phyloP scores from a whole-genome alignment of 1,140 invertebrate genomes.

The Pteromalus puparum region DNA sequence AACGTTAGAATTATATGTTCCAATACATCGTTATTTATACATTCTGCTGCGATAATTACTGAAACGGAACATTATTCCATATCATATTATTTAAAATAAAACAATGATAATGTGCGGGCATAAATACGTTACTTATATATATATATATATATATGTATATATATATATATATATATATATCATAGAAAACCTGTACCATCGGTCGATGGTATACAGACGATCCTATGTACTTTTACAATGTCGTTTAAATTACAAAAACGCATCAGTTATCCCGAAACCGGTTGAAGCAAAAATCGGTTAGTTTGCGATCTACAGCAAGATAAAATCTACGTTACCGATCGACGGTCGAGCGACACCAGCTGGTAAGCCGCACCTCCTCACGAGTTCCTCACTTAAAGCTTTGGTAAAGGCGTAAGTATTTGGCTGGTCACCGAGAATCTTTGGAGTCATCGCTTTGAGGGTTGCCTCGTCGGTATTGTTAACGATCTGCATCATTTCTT shows the following conservation, averaged over 20 bases:
- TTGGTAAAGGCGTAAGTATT: conserved; percentile 91
- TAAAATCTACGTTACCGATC: conserved; percentile 78
- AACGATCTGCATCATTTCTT: conserved; percentile 83
- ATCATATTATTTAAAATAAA: too few relatives aligned
- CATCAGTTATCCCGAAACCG: too few relatives aligned
- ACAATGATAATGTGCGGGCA: too few relatives aligned
- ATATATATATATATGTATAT: too few relatives aligned
- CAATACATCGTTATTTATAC: too few relatives aligned
- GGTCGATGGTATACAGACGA: not conserved
- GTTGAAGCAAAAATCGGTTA: not conserved
- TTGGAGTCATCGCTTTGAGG: conserved; percentile 83
- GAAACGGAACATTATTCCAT: too few relatives aligned
- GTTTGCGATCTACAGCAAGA: conserved; percentile 53
- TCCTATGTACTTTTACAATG: too few relatives aligned
- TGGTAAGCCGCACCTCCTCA: conserved; percentile 80
- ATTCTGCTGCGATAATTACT: too few relatives aligned
- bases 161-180: too few relatives aligned
- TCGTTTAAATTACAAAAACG: too few relatives aligned
- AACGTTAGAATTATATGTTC: too few relatives aligned
- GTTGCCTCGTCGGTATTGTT: conserved; percentile 86
- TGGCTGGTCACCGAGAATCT: conserved; percentile 84
- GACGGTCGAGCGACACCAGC: conserved; percentile 84
- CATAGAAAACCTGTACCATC: not conserved
- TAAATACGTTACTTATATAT: too few relatives aligned
- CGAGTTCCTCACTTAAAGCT: conserved; percentile 83